Percentiles rank a stretch among this genome's conserved stretches.
Conservation (phyloP, 1,140 invertebrate genomes). For the Procambarus virginalis region DNA sequence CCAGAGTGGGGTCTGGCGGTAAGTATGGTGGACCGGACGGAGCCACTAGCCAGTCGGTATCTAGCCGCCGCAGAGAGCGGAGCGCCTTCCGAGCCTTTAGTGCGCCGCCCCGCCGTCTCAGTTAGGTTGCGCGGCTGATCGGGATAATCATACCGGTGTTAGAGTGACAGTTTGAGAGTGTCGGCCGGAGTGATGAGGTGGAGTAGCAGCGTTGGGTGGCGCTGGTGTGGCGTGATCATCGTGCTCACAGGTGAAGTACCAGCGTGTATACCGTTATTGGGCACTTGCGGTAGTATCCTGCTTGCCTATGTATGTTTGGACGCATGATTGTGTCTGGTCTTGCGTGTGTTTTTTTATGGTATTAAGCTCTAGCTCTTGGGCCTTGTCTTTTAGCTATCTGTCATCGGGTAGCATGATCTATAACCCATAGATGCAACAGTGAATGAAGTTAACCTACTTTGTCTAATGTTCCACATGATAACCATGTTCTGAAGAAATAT, state of each 20-base stretch:
- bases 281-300: background rate
- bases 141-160: background rate
- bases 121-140: background rate
- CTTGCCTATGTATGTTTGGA: background rate
- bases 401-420: no score
- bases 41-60: background rate
- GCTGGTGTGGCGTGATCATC: background rate
- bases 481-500: no score
- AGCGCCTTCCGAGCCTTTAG: background rate
- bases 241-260: background rate
- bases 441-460: no score
- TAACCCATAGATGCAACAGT: no score
- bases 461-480: no score
- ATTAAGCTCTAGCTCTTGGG: no score
- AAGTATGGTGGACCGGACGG: background rate
- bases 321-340: no score
- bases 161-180: background rate
- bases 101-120: no score
- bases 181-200: background rate
- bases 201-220: background rate
- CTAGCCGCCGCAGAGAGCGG: background rate
- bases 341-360: no score
- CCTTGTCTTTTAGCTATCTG: no score
- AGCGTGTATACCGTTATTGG: background rate
- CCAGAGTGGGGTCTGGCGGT: no score